These are phyloP conservation scores for Alcedo atthis DNA, from an alignment of 2,797 vertebrate genomes.

Conservation along the genomic window DNA sequence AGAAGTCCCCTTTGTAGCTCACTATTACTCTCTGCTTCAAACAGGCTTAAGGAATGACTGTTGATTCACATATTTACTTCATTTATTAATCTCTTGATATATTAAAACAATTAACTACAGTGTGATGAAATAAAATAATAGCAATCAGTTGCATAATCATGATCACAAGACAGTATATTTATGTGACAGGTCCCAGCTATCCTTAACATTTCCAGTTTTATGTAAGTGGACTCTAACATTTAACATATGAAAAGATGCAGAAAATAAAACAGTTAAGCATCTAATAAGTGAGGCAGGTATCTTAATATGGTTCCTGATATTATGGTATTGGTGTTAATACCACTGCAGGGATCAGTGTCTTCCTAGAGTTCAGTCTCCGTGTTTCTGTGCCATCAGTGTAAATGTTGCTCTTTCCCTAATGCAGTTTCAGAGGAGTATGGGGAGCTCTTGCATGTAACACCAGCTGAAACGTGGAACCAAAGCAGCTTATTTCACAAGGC, in stretches of 20 bases:
- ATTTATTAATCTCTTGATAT: background rate
- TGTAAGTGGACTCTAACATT: background rate
- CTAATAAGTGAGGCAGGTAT: background rate
- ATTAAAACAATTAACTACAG: background rate
- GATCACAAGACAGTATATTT: background rate
- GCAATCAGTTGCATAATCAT: background rate
- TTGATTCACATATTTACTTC: background rate
- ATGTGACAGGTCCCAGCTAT: background rate
- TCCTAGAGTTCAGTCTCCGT: background rate
- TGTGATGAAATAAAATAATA: background rate
- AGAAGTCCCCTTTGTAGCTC: background rate
- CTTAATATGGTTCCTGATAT: background rate
- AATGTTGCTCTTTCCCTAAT: background rate
- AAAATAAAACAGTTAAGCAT: background rate
- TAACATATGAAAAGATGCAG: background rate
- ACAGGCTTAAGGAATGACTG: background rate
- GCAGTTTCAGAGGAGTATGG: background rate
- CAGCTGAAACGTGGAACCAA: background rate
- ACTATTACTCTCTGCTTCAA: background rate
- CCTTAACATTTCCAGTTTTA: background rate
- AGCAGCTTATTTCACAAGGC: background rate
- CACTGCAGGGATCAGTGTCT: background rate
- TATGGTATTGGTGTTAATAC: background rate
- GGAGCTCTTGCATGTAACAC: background rate
- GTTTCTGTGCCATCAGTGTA: background rate